Conservation (phyloP, 2,888 invertebrate genomes). For the Heliconius charithonia region DNA sequence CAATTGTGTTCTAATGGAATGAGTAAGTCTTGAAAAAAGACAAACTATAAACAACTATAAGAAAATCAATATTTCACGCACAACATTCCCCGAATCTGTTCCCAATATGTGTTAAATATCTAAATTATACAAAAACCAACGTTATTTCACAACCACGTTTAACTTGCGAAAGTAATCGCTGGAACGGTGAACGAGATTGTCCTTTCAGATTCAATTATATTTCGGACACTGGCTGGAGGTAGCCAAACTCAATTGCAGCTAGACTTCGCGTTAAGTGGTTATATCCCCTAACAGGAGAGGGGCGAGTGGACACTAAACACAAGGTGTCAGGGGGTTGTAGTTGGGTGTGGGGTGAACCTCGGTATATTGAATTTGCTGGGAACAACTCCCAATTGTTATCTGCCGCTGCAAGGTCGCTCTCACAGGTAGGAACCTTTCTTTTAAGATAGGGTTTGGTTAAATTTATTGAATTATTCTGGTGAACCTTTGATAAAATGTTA, state of each 20-base stretch:
- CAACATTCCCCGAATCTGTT: background rate
- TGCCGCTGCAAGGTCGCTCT: constrained; percentile 78
- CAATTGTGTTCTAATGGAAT: background rate
- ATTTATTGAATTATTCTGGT: constrained; percentile 36
- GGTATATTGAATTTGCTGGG: constrained; percentile 82
- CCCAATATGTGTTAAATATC: background rate
- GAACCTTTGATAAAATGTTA: background rate
- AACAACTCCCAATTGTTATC: constrained; percentile 80
- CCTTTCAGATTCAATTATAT: constrained; percentile 53
- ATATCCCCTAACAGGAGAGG: constrained; percentile 73
- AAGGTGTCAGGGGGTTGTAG: constrained; percentile 57
- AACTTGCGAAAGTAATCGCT: constrained; percentile 23
- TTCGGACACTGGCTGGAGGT: constrained; percentile 61
- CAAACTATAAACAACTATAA: background rate
- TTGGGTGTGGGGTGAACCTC: constrained; percentile 67
- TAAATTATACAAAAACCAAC: constrained; percentile 10
- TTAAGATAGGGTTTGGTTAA: constrained; percentile 62
- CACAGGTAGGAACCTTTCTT: constrained; percentile 72
- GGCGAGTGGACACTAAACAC: constrained; percentile 74
- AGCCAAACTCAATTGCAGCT: constrained; percentile 77
- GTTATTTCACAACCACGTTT: constrained; percentile 5
- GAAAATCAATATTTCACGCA: background rate
- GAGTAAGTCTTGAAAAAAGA: too few species aligned
- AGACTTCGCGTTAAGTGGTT: constrained; percentile 82
- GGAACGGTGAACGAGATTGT: constrained; percentile 35